Base-by-base conservation (phyloP, 2,113 vertebrate genomes). In the Pungitius pungitius region DNA sequence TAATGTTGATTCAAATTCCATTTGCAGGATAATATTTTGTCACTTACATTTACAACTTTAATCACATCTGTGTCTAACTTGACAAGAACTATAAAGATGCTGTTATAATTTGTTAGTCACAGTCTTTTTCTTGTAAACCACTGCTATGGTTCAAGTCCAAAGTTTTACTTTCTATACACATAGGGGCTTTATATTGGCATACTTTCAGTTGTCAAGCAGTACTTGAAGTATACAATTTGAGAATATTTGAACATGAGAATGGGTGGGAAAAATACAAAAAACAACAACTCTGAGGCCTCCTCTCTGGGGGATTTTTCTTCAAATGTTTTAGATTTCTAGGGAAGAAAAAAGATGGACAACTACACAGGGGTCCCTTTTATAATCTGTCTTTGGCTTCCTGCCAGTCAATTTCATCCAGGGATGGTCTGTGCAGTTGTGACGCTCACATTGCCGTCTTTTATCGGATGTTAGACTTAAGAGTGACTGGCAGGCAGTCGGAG, bases 401-500 rank as follows among this genome's bases (percentile, higher is more conserved):
- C 67, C 66, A 22, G 6, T 80, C 67, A 80, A 24, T 69, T 57
- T 80, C 42, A 18, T 52, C 61, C 45, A 0, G 20, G 20, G 20
- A 18, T 45, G 33, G 62, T 27, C 49, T 51, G 35, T 51, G 61
- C 56, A 58, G 76, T 43, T 62, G 47, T 13, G 66, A 56, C 43
- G 45, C 66, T 71, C 55, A 61, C 51, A 55, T 66, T 8, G 1
- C 22, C 81, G 55, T 66, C 75, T 39, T 79, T 47, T 33, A 39
- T 57, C 18, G 62, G 35, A 62, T 72, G 72, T 40, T 68, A 52
- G 71, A 75, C 42, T 75, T 75, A 57, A 65, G 77, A 54, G 57
- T 84, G 82, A 84, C 55, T 76, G 82, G 73, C 82, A 77, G 67
- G 43, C 55, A n/a, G 62, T 54, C 27, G 7, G 63, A 59, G 52